Percentiles rank a stretch among this genome's conserved stretches.
Conservation (phyloP, 2,113 vertebrate species). For the Tetrax tetrax region DNA sequence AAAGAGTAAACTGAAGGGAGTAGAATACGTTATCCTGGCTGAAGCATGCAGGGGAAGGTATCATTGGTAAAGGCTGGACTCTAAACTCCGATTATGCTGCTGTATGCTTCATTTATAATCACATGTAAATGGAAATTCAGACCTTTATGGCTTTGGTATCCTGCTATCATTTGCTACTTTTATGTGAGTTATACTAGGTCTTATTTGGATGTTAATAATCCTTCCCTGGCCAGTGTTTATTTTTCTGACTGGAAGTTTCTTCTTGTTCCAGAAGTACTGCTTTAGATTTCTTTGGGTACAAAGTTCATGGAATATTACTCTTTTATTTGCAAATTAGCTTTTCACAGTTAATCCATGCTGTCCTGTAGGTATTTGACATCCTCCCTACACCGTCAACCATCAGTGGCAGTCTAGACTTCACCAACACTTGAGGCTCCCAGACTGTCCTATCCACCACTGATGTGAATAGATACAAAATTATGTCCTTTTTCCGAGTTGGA, state of each 20-base stretch:
- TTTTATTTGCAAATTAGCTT: background rate
- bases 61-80: background rate
- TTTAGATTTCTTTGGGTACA: background rate
- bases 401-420: background rate
- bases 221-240: background rate
- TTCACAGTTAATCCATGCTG: background rate
- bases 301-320: background rate
- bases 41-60: fast-evolving
- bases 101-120: background rate
- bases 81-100: background rate
- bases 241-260: background rate
- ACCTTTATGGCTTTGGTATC: background rate
- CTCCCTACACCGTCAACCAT: background rate
- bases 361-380: background rate
- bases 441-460: fast-evolving
- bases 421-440: background rate
- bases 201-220: background rate
- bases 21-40: background rate
- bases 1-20: background rate
- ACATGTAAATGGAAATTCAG: background rate
- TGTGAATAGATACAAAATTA: background rate
- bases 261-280: background rate
- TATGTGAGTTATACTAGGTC: background rate
- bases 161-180: background rate
- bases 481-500: fast-evolving